These are phyloP conservation scores for Thyatira batis DNA, from an alignment of 2,888 invertebrate genomes.

Conservation along the genomic window DNA sequence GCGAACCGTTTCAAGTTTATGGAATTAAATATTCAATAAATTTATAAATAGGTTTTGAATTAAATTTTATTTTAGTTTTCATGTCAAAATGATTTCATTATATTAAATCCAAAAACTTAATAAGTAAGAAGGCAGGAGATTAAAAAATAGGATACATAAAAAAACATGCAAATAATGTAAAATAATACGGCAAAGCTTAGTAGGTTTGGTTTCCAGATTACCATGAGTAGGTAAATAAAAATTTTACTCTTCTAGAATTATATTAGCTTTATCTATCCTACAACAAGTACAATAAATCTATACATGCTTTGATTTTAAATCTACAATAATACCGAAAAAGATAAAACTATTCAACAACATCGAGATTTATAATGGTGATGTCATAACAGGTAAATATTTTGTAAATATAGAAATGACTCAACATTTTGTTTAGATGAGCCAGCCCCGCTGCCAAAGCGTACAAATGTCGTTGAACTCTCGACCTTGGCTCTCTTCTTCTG, in stretches of 20 bases:
- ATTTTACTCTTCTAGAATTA: not conserved
- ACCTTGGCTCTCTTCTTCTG: slow-evolving; percentile 73
- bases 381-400: slow-evolving; percentile 53
- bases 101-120: not conserved
- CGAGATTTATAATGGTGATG: slow-evolving; percentile 35
- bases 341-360: not conserved
- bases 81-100: not conserved
- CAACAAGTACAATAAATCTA: not conserved
- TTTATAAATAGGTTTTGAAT: not conserved
- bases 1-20: not conserved
- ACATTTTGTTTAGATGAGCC: slow-evolving; percentile 68
- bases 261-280: not conserved
- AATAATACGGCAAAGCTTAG: too few relatives aligned
- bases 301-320: not conserved
- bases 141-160: too few relatives aligned
- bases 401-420: slow-evolving; percentile 61
- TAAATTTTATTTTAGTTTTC: not conserved
- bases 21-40: not conserved
- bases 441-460: slow-evolving; percentile 47
- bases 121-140: too few relatives aligned
- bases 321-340: not conserved
- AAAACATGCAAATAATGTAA: too few relatives aligned
- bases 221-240: too few relatives aligned
- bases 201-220: too few relatives aligned
- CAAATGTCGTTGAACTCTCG: slow-evolving; percentile 47